A percentile compares a stretch with the other conserved stretches of the same genome.
phyloP scores from a whole-genome alignment of 1,140 invertebrate species.

The Drosophila nigrodunni region DNA sequence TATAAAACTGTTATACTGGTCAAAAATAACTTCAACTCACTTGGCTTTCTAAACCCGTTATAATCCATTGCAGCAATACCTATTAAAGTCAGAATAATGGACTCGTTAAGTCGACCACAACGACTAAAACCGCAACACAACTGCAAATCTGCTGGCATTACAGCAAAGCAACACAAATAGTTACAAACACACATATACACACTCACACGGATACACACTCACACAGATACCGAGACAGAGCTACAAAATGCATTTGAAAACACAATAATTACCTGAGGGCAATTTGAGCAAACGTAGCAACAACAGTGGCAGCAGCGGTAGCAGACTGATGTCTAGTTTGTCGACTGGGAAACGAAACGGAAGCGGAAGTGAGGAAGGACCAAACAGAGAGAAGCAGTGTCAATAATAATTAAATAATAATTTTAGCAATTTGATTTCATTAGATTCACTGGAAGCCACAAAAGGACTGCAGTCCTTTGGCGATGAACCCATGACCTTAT shows the following conservation, averaged over 20 bases:
- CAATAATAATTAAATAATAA: conserved; percentile 76
- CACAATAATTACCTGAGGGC: conserved; percentile 36
- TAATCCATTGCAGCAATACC: not conserved
- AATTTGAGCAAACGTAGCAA: conserved; percentile 20
- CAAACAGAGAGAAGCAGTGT: conserved; percentile 17
- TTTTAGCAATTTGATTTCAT: conserved; percentile 69
- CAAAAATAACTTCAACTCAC: not conserved
- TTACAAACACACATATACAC: not conserved
- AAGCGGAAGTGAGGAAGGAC: not conserved
- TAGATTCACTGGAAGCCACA: conserved; percentile 56
- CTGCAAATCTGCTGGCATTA: conserved; percentile 2
- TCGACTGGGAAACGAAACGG: conserved; percentile 1
- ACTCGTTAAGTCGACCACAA: conserved; percentile 5
- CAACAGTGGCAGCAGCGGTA: not conserved
- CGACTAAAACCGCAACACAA: not conserved
- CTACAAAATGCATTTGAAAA: conserved; percentile 19
- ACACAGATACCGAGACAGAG: not conserved
- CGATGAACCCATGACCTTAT: not conserved
- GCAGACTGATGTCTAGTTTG: conserved; percentile 7
- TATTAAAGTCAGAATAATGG: not conserved
- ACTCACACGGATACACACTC: not conserved
- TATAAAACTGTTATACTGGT: not conserved
- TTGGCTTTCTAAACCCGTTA: not conserved
- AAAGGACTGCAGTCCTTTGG: conserved; percentile 50
- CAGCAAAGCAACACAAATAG: not conserved